Evolutionary conservation across 92 coral and sea anemone species (phyloP).

Genomic region (Porites cylindrica): DNA sequence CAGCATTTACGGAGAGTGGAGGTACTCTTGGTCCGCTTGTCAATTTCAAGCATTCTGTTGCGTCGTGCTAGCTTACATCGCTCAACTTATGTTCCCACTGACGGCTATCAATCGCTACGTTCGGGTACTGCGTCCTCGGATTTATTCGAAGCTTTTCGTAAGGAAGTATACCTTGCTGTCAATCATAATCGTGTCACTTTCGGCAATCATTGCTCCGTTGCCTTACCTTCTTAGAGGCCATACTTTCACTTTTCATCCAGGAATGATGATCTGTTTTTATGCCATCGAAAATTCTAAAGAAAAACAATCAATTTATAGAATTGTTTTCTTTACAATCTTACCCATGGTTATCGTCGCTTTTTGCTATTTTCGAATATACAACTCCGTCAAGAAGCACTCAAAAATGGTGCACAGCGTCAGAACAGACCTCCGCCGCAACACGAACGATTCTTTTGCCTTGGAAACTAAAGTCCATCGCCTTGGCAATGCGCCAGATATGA

Average conservation of each 20-base stretch:
- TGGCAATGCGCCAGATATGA: not conserved
- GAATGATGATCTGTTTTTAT: slow-evolving; percentile 39
- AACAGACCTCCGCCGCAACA: not conserved
- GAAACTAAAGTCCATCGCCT: not conserved
- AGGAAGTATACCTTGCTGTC: slow-evolving; percentile 19
- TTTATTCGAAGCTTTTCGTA: slow-evolving; percentile 23
- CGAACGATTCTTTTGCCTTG: not conserved
- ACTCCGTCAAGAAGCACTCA: not conserved
- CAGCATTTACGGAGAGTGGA: not conserved
- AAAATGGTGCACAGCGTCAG: not conserved
- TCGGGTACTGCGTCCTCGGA: slow-evolving; percentile 12
- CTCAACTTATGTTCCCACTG: slow-evolving; percentile 23
- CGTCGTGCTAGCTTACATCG: slow-evolving; percentile 19
- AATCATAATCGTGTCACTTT: not conserved
- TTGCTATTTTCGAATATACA: slow-evolving; percentile 22
- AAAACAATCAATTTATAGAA: slow-evolving; percentile 19
- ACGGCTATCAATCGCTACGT: slow-evolving; percentile 36
- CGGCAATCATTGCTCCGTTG: slow-evolving; percentile 1
- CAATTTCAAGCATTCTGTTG: slow-evolving; percentile 25
- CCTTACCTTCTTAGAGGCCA: slow-evolving; percentile 21
- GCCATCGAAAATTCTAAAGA: slow-evolving; percentile 25
- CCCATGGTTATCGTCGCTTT: slow-evolving; percentile 17
- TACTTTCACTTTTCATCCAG: slow-evolving; percentile 28
- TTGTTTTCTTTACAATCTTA: slow-evolving; percentile 21
- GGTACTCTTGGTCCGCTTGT: not conserved